A percentile compares a stretch with the other conserved stretches of the same genome.
Conservation (phyloP, 2,113 vertebrate genomes). For the Callipepla californica region DNA sequence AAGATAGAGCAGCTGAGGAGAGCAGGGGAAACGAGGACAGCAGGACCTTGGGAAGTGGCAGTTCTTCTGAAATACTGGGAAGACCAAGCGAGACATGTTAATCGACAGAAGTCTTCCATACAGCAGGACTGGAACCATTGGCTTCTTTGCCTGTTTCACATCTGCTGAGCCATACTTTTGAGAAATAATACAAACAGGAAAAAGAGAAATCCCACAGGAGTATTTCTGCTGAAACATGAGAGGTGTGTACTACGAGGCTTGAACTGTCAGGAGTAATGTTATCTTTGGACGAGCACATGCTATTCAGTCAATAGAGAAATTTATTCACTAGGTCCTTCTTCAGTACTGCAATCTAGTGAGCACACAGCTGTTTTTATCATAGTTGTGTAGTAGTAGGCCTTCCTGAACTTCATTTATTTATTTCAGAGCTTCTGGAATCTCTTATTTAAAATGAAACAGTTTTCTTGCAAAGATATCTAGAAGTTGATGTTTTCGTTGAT, state of each 20-base stretch:
- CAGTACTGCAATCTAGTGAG: background rate
- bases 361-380: background rate
- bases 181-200: background rate
- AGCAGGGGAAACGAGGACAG: background rate
- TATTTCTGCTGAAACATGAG: background rate
- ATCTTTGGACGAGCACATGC: background rate
- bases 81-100: background rate
- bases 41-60: background rate
- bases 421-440: background rate
- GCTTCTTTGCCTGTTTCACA: background rate
- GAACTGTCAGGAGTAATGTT: background rate
- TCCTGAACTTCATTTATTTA: background rate
- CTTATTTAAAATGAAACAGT: background rate
- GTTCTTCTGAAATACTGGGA: constrained; percentile 1
- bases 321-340: background rate
- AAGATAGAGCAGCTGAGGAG: constrained; percentile 32
- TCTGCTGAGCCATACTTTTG: background rate
- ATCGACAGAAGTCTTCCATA: background rate
- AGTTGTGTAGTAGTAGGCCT: background rate
- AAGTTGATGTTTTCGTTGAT: background rate
- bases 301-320: background rate
- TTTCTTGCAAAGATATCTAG: background rate
- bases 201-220: background rate
- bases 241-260: background rate
- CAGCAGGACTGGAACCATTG: background rate